These are phyloP conservation scores for Popillia japonica DNA, from an alignment of 1,140 invertebrate genomes.

Conservation along the genomic window DNA sequence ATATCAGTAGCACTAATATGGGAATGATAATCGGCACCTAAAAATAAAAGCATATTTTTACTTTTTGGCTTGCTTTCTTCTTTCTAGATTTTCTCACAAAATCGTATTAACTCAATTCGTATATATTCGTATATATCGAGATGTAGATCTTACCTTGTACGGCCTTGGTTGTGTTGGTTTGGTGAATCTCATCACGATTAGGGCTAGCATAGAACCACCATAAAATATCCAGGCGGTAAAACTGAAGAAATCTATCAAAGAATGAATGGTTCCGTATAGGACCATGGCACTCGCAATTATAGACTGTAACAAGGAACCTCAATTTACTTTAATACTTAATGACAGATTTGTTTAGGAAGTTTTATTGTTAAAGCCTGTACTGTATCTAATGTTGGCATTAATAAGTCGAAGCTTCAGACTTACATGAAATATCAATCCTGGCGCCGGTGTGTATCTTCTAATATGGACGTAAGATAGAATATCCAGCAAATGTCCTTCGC, in stretches of 20 bases:
- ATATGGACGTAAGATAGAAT: constrained; percentile 95
- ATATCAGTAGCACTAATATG: constrained; percentile 85
- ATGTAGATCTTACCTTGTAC: constrained; percentile 78
- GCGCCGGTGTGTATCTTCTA: constrained; percentile 88
- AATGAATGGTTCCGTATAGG: constrained; percentile 86
- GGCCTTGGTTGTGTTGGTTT: constrained; percentile 87
- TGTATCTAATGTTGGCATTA: no score
- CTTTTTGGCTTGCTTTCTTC: no score
- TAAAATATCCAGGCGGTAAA: constrained; percentile 97
- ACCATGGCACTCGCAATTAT: constrained; percentile 84
- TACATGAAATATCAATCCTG: constrained; percentile 97
- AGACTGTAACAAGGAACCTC: constrained; percentile 64
- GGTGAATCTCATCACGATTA: constrained; percentile 88
- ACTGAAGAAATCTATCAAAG: constrained; percentile 94
- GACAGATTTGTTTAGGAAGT: background rate
- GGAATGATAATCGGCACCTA: constrained; percentile 93
- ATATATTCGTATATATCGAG: no score
- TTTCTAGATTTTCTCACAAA: no score
- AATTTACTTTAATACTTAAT: background rate
- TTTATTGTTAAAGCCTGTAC: no score
- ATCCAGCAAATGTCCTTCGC: constrained; percentile 91
- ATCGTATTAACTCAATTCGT: no score
- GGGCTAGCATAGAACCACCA: constrained; percentile 85
- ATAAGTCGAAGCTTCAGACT: no score
- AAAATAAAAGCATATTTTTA: constrained; percentile 19